Evolutionary conservation across 2,113 vertebrate species (phyloP).

Genomic region (Syngnathus floridae): DNA sequence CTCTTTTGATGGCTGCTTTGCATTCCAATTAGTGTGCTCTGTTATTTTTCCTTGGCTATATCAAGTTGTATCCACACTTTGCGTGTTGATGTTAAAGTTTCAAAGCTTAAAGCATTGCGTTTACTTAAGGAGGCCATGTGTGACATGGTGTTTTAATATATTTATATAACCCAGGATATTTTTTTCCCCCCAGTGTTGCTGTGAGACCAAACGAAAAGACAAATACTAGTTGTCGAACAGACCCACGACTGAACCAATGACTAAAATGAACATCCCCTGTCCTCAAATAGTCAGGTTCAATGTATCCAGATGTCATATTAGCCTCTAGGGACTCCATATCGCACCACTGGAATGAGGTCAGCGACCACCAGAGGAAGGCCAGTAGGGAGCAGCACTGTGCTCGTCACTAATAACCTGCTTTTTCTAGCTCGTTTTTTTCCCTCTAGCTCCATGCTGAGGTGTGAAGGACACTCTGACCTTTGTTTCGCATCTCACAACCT

Average conservation of each 20-base stretch:
- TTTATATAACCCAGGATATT: neutral
- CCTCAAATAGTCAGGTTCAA: neutral
- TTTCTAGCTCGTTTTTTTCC: neutral
- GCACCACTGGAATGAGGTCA: conserved; percentile 65
- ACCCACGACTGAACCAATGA: neutral
- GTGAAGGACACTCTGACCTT: conserved; percentile 35
- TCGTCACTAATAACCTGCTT: conserved; percentile 31
- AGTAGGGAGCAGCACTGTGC: conserved; percentile 28
- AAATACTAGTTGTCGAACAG: neutral
- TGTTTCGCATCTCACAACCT: conserved; percentile 20
- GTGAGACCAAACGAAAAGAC: no score
- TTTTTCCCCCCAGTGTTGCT: neutral
- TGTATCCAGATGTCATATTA: conserved; percentile 3
- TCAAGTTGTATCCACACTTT: conserved; percentile 1
- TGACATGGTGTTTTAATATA: neutral
- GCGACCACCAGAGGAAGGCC: conserved; percentile 50
- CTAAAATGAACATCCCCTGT: neutral
- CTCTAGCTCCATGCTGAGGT: conserved; percentile 10
- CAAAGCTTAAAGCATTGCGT: neutral
- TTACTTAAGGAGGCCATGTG: neutral
- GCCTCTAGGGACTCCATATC: conserved; percentile 31
- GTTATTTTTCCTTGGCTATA: neutral
- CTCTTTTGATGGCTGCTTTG: conserved; percentile 14
- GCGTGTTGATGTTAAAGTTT: neutral
- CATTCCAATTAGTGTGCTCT: neutral